Conservation (phyloP, 2,888 invertebrate species). For the Pyrochroa serraticornis region DNA sequence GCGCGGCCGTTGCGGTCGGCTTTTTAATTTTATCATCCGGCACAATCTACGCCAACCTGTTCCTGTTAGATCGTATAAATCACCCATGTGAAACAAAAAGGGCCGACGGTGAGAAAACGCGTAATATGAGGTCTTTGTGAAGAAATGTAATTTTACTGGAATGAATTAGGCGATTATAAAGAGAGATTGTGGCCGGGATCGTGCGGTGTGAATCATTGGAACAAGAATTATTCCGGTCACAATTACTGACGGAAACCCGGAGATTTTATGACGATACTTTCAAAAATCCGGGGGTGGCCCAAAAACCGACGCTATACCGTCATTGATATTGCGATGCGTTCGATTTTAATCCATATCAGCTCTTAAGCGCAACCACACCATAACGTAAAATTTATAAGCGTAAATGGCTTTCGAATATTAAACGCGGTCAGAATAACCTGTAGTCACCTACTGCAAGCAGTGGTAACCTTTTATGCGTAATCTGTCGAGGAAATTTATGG, state of each 20-base stretch:
- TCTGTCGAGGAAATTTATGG: neutral
- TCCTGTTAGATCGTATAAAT: conserved; percentile 34
- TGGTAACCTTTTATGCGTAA: conserved; percentile 4
- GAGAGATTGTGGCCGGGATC: neutral
- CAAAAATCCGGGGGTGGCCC: neutral
- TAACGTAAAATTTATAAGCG: conserved; percentile 17
- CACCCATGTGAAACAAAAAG: conserved; percentile 35
- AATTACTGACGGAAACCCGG: neutral
- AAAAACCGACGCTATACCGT: conserved; percentile 1
- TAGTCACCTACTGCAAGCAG: conserved; percentile 9
- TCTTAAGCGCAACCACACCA: conserved; percentile 7
- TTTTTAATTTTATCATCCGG: conserved; percentile 30
- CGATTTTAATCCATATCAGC: conserved; percentile 11
- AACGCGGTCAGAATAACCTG: neutral
- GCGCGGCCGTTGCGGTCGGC: conserved; percentile 18
- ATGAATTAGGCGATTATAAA: neutral
- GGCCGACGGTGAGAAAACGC: conserved; percentile 27
- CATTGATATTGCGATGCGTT: conserved; percentile 10
- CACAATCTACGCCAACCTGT: conserved; percentile 34
- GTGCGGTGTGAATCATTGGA: neutral
- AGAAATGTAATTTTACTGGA: conserved; percentile 4
- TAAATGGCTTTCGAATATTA: conserved; percentile 13
- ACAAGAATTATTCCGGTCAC: neutral
- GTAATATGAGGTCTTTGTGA: conserved; percentile 3
- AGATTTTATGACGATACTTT: too few relatives aligned